Percentiles rank a stretch among this genome's conserved stretches.
phyloP scores from a whole-genome alignment of 2,888 invertebrate genomes.

The Thalpophila matura region DNA sequence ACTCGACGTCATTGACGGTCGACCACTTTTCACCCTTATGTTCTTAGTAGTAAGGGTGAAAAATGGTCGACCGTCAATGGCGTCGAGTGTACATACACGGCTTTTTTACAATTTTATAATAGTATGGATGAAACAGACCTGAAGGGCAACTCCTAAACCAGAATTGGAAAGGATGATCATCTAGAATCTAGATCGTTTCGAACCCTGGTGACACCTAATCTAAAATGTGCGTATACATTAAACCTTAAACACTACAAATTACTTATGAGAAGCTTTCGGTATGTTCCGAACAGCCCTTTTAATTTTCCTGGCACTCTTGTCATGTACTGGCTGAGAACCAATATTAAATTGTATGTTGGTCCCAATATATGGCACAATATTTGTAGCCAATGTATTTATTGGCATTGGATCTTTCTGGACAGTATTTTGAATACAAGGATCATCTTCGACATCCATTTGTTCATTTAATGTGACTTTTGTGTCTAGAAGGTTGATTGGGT shows the following conservation, averaged over 20 bases:
- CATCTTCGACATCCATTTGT: slow-evolving; percentile 70
- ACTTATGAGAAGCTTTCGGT: slow-evolving; percentile 64
- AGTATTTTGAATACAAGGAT: not conserved
- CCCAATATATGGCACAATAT: slow-evolving; percentile 21
- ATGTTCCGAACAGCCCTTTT: slow-evolving; percentile 61
- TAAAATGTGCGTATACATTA: not conserved
- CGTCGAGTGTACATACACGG: too few species aligned
- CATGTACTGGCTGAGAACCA: slow-evolving; percentile 50
- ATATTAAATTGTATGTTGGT: slow-evolving; percentile 65
- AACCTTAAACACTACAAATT: slow-evolving; percentile 3
- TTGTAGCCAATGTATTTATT: not conserved
- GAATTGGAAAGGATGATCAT: too few species aligned
- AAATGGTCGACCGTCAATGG: too few species aligned
- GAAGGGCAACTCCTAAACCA: too few species aligned
- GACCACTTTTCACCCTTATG: too few species aligned
- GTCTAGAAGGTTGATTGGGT: slow-evolving; percentile 1
- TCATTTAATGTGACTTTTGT: slow-evolving; percentile 28
- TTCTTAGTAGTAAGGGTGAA: too few species aligned
- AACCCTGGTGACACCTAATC: not conserved
- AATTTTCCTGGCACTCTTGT: slow-evolving; percentile 20
- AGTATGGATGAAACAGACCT: too few species aligned
- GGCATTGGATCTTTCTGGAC: not conserved
- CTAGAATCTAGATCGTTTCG: too few species aligned
- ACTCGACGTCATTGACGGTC: too few species aligned
- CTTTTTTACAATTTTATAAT: too few species aligned